Evolutionary conservation across 2,797 vertebrate species (phyloP), one percentile per base, ranked within the genome.

Genomic region (Synanceia verrucosa): DNA sequence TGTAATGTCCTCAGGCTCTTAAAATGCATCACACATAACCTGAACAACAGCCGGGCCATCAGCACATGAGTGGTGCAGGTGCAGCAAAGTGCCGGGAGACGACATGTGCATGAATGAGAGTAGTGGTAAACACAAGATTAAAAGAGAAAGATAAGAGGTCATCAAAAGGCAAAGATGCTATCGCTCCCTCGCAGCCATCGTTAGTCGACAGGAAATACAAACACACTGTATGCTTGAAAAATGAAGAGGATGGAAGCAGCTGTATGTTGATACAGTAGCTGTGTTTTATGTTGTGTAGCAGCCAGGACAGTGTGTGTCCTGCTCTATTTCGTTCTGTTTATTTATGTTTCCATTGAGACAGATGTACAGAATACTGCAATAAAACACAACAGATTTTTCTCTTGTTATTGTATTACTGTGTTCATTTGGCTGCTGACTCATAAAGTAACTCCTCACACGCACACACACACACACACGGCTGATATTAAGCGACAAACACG

Each of bases 1-100:
- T 4, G 10, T 5, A 37, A 83, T 77, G 82, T 71, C 79, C 66
- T 29, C 4, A 9, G 52, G 74, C 58, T 37, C 37, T 51, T 33
- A 31, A 65, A 74, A 84, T 76, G 69, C 67, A 14, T 86, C 79
- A 84, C 55, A 56, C 26, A 53, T 31, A 80, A 78, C 70, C 65
- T 63, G 59, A 67, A 75, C 63, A 66, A 28, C 43, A 52, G 65
- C 55, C 76, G 44, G 78, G 82, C 78, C 68, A 46, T 37, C 37
- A n/a, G 43, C 43, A 68, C 57, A 55, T 19, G 46, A 75, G 63
- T 65, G 72, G 75, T 9, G 8, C 36, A 33, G 62, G 65, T 51
- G n/a, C n/a, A 69, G 31, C 31, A 28, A 18, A 70, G 44, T 1
- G 39, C 13, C 10, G 47, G 44, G 34, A 48, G 48, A 59, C n/a